phyloP scores from a whole-genome alignment of 2,888 invertebrate genomes.

The Metalampra italica region DNA sequence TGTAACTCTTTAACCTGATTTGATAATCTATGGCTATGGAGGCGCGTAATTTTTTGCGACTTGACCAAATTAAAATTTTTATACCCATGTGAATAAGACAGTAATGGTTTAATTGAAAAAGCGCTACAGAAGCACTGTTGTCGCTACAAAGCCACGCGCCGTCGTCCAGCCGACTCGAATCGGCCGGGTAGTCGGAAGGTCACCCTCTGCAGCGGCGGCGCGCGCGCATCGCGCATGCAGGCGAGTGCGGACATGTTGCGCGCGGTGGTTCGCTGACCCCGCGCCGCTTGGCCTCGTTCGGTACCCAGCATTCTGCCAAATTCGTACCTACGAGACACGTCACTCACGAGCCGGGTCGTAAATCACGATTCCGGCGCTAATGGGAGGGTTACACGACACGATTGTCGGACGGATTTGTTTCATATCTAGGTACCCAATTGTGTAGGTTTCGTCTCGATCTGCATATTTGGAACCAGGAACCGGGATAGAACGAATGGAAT shows the following conservation, averaged over 20 bases:
- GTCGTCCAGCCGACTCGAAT: background rate
- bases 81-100: too few relatives aligned
- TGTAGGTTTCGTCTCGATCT: too few relatives aligned
- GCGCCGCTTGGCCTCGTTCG: conserved; percentile 33
- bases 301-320: conserved; percentile 31
- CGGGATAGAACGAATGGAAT: too few relatives aligned
- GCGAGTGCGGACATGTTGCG: conserved; percentile 41
- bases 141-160: background rate
- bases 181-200: conserved; percentile 24
- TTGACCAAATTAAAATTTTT: too few relatives aligned
- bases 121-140: background rate
- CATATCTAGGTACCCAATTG: too few relatives aligned
- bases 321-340: conserved; percentile 15
- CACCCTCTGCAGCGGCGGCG: conserved; percentile 12
- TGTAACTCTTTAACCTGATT: too few relatives aligned
- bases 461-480: too few relatives aligned
- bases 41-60: too few relatives aligned
- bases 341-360: conserved; percentile 12
- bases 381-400: conserved; percentile 1
- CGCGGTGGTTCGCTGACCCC: conserved; percentile 54
- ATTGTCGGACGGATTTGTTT: background rate
- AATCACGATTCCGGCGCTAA: conserved; percentile 12
- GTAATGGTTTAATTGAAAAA: too few relatives aligned
- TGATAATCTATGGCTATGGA: too few relatives aligned
- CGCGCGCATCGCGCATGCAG: conserved; percentile 33